Evolutionary conservation across 2,888 invertebrate species (phyloP), one percentile per base, ranked within the genome.

Genomic region (Acanthosoma haemorrhoidale): DNA sequence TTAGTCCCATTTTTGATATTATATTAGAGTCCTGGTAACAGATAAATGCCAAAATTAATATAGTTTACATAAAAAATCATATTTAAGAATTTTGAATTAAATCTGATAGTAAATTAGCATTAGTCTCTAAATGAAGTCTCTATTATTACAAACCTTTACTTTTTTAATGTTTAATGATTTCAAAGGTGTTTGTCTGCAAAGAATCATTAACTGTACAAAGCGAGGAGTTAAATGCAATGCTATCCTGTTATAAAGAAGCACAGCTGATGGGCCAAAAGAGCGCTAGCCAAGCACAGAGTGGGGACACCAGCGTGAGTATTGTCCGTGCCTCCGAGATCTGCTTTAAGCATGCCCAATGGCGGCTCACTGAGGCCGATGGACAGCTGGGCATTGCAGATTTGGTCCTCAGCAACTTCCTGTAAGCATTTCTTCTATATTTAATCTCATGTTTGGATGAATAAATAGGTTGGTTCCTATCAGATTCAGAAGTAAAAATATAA

Each of bases 261-360:
- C 89, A 90, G 61, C 81, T 90, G 0, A 82, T 83, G 3, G 81
- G 82, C 9, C 80, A 80, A 73, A 84, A 86, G 75, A 80, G 86
- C 71, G 84, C 85, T 0, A 86, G 87, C n/a, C 43, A 67, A 34
- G 70, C 70, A 8, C 85, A 87, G 61, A 80, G 86, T 13, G 86
- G 85, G 38, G 86, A 90, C 78, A 88, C 88, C 77, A 87, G 88
- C 3, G 85, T 90, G 29, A 88, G 90, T 67, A 78, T 82, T 21
- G 91, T 94, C 29, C 84, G 96, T 36, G 88, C 90, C 1, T 92
- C 91, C 76, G 94, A 98, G 83, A 97, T 99, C 77, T 98, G 96
- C 81, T 99, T 99, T 81, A 96, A 97, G 81, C 93, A 95, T 77
- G 98, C 98, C 4, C 92, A 95, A 78, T 99, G 99, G 99, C 82